Evolutionary conservation across 2,797 vertebrate genomes (phyloP), one percentile per base, ranked within the genome.

Genomic region (Gallinago nigripennis): DNA sequence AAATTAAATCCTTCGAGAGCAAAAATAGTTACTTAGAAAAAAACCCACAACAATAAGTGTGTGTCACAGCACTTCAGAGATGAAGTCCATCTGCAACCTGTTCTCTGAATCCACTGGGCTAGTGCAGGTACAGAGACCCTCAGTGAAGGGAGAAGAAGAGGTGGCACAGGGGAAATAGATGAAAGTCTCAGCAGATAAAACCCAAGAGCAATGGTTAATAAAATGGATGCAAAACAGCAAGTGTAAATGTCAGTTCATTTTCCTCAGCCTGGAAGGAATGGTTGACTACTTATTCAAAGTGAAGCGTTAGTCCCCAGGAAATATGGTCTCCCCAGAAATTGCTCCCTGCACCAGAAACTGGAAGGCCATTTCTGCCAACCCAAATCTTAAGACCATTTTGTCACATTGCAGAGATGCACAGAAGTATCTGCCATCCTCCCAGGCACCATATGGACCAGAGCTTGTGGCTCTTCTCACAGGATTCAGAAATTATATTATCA

Each of bases 361-460:
- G 37, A 72, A 94, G 73, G 63, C 41, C 37, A 95, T 7, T 31
- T 90, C 51, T 94, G 87, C 69, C 92, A 93, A 41, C 15, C 54
- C 50, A 68, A 61, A 33, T 69, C 46, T 87, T 30, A 50, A 43
- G 73, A 54, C 63, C 37, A 76, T 76, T 81, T 65, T 17, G 60
- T 69, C 90, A 41, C 20, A 0, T 57, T 81, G 69, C 46, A 65
- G 73, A 84, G 85, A 81, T 46, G 43, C 48, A 63, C 1, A 0
- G 61, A 88, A 80, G 37, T 54, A 58, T 73, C 72, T 95, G 54
- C 82, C 69, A 78, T 61, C 69, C 79, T 90, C 82, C 71, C 61
- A 91, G 77, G 82, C 89, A 92, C 65, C 76, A 81, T 76, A 78
- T 72, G 92, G 69, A 83, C 57, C 65, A 76, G 58, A 93, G 39